phyloP scores from a whole-genome alignment of 2,888 invertebrate species.

The Eilema griseolum region DNA sequence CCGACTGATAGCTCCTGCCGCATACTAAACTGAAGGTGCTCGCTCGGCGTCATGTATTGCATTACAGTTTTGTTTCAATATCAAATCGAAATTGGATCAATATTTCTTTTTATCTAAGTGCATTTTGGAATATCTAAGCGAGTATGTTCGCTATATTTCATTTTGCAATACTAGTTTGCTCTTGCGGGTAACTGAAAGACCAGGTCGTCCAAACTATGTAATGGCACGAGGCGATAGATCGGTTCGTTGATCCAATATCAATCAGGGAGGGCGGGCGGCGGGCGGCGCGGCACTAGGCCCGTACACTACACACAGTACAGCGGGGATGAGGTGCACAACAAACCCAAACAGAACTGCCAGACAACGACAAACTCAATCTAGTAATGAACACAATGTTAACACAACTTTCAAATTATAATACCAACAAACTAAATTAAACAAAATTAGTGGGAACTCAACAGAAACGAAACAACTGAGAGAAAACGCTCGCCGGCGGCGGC shows the following conservation, averaged over 20 bases:
- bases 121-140: not conserved
- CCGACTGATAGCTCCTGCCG: constrained; percentile 14
- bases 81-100: constrained; percentile 53
- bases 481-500: constrained; percentile 32
- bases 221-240: not conserved
- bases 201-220: not conserved
- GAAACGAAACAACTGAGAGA: constrained; percentile 54
- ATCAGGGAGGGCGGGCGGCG: constrained; percentile 26
- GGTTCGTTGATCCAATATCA: constrained; percentile 43
- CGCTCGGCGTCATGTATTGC: constrained; percentile 19
- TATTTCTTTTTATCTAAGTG: constrained; percentile 2
- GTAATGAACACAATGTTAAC: constrained; percentile 61
- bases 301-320: constrained; percentile 40
- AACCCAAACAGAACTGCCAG: constrained; percentile 66
- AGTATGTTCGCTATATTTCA: not conserved
- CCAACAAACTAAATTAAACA: constrained; percentile 42
- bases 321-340: constrained; percentile 71
- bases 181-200: not conserved
- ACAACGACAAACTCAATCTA: constrained; percentile 64
- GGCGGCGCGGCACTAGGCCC: constrained; percentile 23
- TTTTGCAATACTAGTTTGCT: not conserved
- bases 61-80: not conserved
- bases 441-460: constrained; percentile 60
- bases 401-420: constrained; percentile 53
- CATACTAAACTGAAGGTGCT: constrained; percentile 17